A percentile compares a stretch with the other conserved stretches of the same genome.
Conservation (phyloP, 2,797 vertebrate species). For the Tokudaia muenninki region DNA sequence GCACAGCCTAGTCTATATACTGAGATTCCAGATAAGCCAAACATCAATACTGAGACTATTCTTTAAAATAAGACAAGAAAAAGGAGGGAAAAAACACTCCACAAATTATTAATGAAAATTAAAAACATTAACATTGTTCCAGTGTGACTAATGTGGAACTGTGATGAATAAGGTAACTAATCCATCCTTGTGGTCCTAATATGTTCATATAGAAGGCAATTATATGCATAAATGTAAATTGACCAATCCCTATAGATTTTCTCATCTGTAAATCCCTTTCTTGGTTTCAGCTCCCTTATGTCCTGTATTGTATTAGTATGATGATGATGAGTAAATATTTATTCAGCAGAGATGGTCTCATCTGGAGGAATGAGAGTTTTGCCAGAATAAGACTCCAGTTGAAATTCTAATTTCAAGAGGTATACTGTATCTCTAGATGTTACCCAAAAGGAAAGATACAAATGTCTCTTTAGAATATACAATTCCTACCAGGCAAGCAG, state of each 20-base stretch:
- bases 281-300: neutral
- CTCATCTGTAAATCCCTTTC: neutral
- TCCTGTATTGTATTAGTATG: neutral
- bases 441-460: neutral
- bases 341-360: neutral
- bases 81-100: neutral
- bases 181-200: no score
- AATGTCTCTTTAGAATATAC: neutral
- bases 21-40: neutral
- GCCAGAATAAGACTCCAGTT: neutral
- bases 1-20: neutral
- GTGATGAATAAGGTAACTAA: no score
- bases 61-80: neutral
- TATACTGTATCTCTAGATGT: neutral
- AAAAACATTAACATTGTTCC: neutral
- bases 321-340: neutral
- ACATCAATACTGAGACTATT: neutral
- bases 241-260: neutral
- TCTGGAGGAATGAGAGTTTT: neutral
- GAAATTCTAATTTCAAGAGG: neutral
- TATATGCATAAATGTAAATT: no score
- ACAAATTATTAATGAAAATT: neutral
- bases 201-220: no score
- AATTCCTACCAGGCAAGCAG: neutral
- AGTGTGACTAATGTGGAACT: neutral